Evolutionary conservation across 2,888 invertebrate species (phyloP), one percentile per base, ranked within the genome.

Genomic region (Hydraecia micacea): DNA sequence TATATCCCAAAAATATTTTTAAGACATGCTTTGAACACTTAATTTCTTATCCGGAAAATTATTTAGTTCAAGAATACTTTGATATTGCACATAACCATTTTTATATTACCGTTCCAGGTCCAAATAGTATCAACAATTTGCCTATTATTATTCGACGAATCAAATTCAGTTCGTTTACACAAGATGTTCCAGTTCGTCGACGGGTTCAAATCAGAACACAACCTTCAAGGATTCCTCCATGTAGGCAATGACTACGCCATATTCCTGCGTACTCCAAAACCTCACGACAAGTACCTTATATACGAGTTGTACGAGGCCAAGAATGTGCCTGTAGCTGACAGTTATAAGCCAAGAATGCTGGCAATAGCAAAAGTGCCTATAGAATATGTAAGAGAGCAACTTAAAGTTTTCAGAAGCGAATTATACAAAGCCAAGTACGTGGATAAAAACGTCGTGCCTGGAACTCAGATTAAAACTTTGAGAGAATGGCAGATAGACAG

Each of bases 401-500:
- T 96, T 3, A 92, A 90, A 73, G 88, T 85, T 1, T 96, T 91
- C 65, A 91, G 93, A 74, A 80, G 87, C 15, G 96, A 96, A 70
- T 75, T 96, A 13, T 93, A 94, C 74, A 92, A 88, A 65, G 92
- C 95, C 0, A 96, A 95, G 79, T 95, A 95, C 85, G 87, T 92
- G 0, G 91, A 95, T 77, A 87, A 91, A 7, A 92, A 93, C 71
- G 85, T 92, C 1, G 90, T 96, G 0, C 96, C 96, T 0, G 96
- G 96, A 2, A 95, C 94, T 3, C 90, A 91, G 83, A 93, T 96
- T n/a, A 92, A 91, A 77, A 95, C 95, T 0, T 74, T 96, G 60
- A 92, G 95, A 66, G 96, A 96, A 86, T 96, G 96, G 96, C 96
- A 96, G 86, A 94, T 96, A 83, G 91, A 93, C 7, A 91, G 88